Evolutionary conservation across 1,140 invertebrate genomes (phyloP).

Genomic region (Drepana arcuata): DNA sequence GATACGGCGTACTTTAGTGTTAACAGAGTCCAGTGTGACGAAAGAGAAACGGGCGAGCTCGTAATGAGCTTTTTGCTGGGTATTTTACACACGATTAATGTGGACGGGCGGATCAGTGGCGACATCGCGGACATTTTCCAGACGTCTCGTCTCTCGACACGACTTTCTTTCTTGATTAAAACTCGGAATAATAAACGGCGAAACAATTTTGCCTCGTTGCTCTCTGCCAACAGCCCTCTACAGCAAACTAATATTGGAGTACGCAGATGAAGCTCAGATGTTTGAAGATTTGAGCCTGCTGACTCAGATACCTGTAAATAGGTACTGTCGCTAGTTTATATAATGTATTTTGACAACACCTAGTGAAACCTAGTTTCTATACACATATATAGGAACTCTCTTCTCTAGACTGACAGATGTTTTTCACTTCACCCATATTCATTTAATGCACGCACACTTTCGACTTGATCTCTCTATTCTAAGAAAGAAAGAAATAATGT

Average conservation of each 20-base stretch:
- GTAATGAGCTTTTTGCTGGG: slow-evolving; percentile 30
- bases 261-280: too few relatives aligned
- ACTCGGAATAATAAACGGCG: slow-evolving; percentile 61
- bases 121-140: slow-evolving; percentile 31
- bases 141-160: slow-evolving; percentile 24
- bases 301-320: too few relatives aligned
- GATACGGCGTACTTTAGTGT: slow-evolving; percentile 7
- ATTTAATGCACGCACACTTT: too few relatives aligned
- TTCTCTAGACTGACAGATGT: too few relatives aligned
- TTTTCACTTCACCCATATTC: too few relatives aligned
- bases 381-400: too few relatives aligned
- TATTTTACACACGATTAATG: slow-evolving; percentile 48
- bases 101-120: slow-evolving; percentile 28
- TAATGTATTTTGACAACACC: too few relatives aligned
- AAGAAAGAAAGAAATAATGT: too few relatives aligned
- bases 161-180: slow-evolving; percentile 60
- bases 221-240: slow-evolving; percentile 25
- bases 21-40: slow-evolving; percentile 14
- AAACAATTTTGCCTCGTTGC: slow-evolving; percentile 54
- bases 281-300: too few relatives aligned
- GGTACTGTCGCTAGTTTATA: too few relatives aligned
- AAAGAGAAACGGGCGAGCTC: slow-evolving; percentile 16
- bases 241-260: slow-evolving; percentile 51
- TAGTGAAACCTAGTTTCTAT: too few relatives aligned
- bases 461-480: too few relatives aligned